Evolutionary conservation across 2,888 invertebrate species (phyloP).

Genomic region (Drosophila anomelani): DNA sequence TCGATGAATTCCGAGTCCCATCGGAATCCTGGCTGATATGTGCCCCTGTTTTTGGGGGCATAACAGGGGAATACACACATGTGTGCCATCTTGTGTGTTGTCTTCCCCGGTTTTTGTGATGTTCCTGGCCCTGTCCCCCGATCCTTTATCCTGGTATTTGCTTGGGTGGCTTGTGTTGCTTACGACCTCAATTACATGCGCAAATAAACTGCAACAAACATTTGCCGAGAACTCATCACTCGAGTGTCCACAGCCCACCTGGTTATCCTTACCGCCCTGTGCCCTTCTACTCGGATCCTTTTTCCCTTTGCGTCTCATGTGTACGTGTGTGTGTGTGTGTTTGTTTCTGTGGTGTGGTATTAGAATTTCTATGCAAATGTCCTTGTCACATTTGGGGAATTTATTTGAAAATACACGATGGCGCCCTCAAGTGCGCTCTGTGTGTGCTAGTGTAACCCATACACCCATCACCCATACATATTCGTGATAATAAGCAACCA

Average conservation of each 20-base stretch:
- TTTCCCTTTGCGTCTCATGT: constrained; percentile 12
- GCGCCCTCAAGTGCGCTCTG: constrained; percentile 24
- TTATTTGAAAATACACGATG: constrained; percentile 70
- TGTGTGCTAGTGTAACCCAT: constrained; percentile 1
- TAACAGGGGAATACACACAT: constrained; percentile 42
- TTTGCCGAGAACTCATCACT: constrained; percentile 69
- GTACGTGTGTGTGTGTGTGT: constrained; percentile 30
- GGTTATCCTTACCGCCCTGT: not conserved
- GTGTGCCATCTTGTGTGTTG: constrained; percentile 6
- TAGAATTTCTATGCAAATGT: constrained; percentile 77
- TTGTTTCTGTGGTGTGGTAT: constrained; percentile 58
- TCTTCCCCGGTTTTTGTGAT: not conserved
- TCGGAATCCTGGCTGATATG: constrained; percentile 25
- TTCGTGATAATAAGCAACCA: constrained; percentile 52
- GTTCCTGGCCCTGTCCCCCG: constrained; percentile 2
- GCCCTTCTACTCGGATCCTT: constrained; percentile 2
- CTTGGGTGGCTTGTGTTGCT: constrained; percentile 57
- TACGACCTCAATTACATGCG: constrained; percentile 77
- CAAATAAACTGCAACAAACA: constrained; percentile 79
- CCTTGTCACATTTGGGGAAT: constrained; percentile 78
- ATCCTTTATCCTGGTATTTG: constrained; percentile 11
- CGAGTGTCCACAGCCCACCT: constrained; percentile 32
- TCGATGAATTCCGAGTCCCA: constrained; percentile 30
- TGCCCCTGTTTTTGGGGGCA: constrained; percentile 30
- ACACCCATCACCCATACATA: constrained; percentile 17